These are phyloP conservation scores for Octodon degus DNA, from an alignment of 2,113 vertebrate species.

Conservation along the genomic window DNA sequence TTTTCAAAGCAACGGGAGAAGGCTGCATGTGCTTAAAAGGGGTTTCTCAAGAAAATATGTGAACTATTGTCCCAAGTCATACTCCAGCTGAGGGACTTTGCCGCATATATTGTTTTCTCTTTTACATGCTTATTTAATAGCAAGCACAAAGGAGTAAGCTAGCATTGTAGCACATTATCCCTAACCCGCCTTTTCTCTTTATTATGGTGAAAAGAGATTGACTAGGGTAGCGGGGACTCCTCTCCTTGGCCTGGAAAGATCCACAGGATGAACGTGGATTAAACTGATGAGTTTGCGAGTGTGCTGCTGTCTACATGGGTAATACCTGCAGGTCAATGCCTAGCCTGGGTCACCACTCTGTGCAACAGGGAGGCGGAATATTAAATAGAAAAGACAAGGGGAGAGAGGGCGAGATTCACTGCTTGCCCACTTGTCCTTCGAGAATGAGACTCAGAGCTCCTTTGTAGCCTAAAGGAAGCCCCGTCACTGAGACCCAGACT, in stretches of 20 bases:
- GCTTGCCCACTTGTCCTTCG: conserved; percentile 88
- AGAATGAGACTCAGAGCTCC: not conserved
- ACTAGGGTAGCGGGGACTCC: not conserved
- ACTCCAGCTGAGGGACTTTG: not conserved
- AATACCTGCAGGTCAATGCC: not conserved
- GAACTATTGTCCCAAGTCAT: not conserved
- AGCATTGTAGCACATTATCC: rapidly evolving
- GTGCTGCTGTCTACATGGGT: not conserved
- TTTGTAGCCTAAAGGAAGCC: not conserved
- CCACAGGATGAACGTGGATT: not conserved
- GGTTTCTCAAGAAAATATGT: not conserved
- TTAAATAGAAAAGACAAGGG: not conserved
- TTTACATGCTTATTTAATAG: not conserved
- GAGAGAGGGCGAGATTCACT: conserved; percentile 82
- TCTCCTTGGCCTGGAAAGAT: not conserved
- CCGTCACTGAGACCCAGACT: not conserved
- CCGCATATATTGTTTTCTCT: not conserved
- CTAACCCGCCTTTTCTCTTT: not conserved
- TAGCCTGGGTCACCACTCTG: not conserved
- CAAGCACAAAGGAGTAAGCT: not conserved
- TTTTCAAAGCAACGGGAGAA: conserved; percentile 30
- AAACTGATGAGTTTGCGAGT: not conserved
- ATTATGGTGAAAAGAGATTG: not conserved
- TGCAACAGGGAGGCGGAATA: too few species aligned
- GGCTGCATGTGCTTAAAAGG: not conserved